Evolutionary conservation across 1,140 invertebrate genomes (phyloP).

Genomic region (Venturia canescens): DNA sequence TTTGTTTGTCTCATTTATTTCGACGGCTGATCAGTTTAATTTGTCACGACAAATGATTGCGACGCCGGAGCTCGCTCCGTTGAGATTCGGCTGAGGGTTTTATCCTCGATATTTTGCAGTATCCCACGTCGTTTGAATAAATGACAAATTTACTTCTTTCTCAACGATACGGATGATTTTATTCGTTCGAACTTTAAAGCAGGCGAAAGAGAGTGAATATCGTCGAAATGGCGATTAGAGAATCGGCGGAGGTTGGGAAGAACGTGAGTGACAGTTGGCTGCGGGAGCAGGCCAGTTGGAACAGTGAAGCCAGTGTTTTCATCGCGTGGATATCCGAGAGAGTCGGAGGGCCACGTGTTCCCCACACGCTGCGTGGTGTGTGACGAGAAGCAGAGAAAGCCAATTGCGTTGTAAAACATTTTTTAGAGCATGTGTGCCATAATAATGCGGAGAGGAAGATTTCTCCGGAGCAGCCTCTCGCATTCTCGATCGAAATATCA

Average conservation of each 20-base stretch:
- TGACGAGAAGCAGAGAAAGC: slow-evolving; percentile 64
- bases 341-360: slow-evolving; percentile 62
- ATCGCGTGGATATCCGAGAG: slow-evolving; percentile 7
- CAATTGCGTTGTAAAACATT: background rate
- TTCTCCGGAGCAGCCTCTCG: slow-evolving; percentile 24
- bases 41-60: too few relatives aligned
- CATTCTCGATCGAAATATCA: slow-evolving; percentile 17
- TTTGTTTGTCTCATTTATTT: too few relatives aligned
- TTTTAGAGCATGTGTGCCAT: background rate
- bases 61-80: background rate
- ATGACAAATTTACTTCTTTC: too few relatives aligned
- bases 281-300: slow-evolving; percentile 14
- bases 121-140: too few relatives aligned
- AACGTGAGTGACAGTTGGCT: background rate
- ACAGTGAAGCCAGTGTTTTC: slow-evolving; percentile 65
- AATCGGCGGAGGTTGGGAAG: background rate
- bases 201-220: too few relatives aligned
- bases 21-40: too few relatives aligned
- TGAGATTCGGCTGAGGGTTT: background rate
- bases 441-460: background rate
- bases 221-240: background rate
- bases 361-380: slow-evolving; percentile 48
- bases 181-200: too few relatives aligned
- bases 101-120: too few relatives aligned
- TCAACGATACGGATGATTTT: too few relatives aligned